Percentiles rank a stretch among this genome's conserved stretches.
These are phyloP conservation scores for Bombylius major DNA, from an alignment of 2,888 invertebrate species.

Conservation along the genomic window DNA sequence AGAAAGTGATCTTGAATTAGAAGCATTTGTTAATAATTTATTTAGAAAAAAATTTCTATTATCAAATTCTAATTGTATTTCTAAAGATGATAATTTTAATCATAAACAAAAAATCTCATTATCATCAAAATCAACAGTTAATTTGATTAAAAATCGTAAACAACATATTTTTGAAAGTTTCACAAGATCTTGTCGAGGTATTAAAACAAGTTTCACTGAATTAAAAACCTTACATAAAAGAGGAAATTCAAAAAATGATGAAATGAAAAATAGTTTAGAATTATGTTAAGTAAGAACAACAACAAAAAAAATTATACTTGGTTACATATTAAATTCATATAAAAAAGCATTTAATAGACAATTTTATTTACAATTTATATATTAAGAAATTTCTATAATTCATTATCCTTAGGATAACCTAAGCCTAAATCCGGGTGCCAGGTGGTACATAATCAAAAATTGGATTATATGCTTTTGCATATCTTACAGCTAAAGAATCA, in stretches of 20 bases:
- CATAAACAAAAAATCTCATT: too few species aligned
- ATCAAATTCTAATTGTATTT: neutral
- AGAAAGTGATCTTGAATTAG: slow-evolving; percentile 20
- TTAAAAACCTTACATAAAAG: neutral
- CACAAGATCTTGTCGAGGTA: too few species aligned
- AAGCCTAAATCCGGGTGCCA: too few species aligned
- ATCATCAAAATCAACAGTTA: neutral
- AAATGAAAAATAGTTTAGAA: too few species aligned
- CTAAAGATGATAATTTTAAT: too few species aligned
- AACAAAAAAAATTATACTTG: too few species aligned
- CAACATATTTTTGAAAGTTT: too few species aligned
- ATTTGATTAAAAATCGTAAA: neutral
- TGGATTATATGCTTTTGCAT: slow-evolving; percentile 58
- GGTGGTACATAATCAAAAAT: slow-evolving; percentile 84
- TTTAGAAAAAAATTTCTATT: slow-evolving; percentile 25
- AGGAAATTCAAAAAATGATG: too few species aligned
- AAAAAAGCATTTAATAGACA: too few species aligned
- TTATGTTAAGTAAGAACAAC: too few species aligned
- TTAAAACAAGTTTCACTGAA: neutral
- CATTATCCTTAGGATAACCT: slow-evolving; percentile 66
- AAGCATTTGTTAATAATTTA: slow-evolving; percentile 13
- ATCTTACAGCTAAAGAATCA: slow-evolving; percentile 38
- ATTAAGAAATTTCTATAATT: slow-evolving; percentile 18
- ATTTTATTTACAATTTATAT: neutral
- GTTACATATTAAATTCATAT: too few species aligned